Evolutionary conservation across 2,797 vertebrate species (phyloP).

Genomic region (Podargus strigoides): DNA sequence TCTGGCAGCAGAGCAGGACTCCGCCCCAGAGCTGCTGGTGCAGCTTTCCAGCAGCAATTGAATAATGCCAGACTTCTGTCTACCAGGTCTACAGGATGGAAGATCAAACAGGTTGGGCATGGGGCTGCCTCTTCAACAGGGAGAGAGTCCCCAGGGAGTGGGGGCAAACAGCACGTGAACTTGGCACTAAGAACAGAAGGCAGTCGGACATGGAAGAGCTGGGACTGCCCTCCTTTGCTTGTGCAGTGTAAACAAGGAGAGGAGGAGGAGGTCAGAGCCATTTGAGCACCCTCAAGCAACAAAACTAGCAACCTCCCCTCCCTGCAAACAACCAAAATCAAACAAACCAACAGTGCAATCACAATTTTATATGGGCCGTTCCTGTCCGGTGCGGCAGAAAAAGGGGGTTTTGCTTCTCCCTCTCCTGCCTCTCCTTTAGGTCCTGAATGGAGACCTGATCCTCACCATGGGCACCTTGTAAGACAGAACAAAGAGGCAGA

Average conservation of each 20-base stretch:
- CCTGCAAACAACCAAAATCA: neutral
- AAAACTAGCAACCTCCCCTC: neutral
- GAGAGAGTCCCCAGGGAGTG: accelerated
- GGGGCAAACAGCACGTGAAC: accelerated
- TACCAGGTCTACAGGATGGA: neutral
- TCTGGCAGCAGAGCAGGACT: accelerated
- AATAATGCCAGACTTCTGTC: neutral
- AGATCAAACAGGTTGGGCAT: accelerated
- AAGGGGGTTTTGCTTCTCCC: neutral
- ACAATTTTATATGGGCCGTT: neutral
- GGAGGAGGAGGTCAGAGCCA: neutral
- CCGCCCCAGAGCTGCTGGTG: accelerated
- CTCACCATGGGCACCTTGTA: neutral
- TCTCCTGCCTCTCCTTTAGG: neutral
- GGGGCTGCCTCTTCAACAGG: accelerated
- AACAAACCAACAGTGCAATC: neutral
- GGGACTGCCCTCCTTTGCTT: neutral
- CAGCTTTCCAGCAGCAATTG: neutral
- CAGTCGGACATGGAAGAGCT: accelerated
- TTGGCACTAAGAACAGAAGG: neutral
- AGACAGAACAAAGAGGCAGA: neutral
- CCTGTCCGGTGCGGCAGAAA: neutral
- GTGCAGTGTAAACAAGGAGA: neutral
- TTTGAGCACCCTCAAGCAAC: neutral
- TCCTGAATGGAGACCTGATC: neutral